Conservation (phyloP, 1,140 invertebrate species). For the Onthophagus taurus region DNA sequence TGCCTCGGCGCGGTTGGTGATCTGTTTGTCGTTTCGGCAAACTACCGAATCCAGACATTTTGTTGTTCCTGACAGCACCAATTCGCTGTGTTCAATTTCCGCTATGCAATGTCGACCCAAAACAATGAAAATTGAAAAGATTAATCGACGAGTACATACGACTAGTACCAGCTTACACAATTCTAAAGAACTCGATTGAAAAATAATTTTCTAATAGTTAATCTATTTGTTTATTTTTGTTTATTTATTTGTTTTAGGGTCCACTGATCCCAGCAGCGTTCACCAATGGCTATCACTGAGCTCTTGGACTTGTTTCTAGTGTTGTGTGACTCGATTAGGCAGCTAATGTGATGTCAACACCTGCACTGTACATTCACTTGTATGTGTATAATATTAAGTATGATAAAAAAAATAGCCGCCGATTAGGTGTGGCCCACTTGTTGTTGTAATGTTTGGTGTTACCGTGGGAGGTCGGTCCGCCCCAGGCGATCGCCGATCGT, state of each 20-base stretch:
- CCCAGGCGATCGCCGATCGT: not conserved
- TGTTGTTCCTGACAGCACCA: too few relatives aligned
- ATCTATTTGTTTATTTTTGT: too few relatives aligned
- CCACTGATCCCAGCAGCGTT: constrained; percentile 87
- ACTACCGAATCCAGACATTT: too few relatives aligned
- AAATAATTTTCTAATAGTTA: too few relatives aligned
- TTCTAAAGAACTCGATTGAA: too few relatives aligned
- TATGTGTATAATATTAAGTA: constrained; percentile 35
- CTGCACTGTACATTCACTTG: constrained; percentile 40
- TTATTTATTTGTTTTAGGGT: constrained; percentile 53
- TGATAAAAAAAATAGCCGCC: constrained; percentile 36
- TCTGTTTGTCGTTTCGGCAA: too few relatives aligned
- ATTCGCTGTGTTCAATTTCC: too few relatives aligned
- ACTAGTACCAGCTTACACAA: too few relatives aligned
- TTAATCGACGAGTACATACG: too few relatives aligned
- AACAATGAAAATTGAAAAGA: too few relatives aligned
- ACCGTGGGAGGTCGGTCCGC: constrained; percentile 31
- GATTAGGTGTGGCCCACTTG: constrained; percentile 37
- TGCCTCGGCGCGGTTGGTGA: too few relatives aligned
- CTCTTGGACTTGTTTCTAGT: constrained; percentile 25
- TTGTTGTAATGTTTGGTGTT: constrained; percentile 41
- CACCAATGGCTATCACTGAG: constrained; percentile 89
- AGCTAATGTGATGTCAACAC: constrained; percentile 38
- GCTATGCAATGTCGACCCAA: too few relatives aligned
- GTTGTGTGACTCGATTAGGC: constrained; percentile 25